Percentiles rank a stretch among this genome's conserved stretches.
These are phyloP conservation scores for Montipora sp. DNA, from an alignment of 64 coral and sea anemone species.

Conservation along the genomic window DNA sequence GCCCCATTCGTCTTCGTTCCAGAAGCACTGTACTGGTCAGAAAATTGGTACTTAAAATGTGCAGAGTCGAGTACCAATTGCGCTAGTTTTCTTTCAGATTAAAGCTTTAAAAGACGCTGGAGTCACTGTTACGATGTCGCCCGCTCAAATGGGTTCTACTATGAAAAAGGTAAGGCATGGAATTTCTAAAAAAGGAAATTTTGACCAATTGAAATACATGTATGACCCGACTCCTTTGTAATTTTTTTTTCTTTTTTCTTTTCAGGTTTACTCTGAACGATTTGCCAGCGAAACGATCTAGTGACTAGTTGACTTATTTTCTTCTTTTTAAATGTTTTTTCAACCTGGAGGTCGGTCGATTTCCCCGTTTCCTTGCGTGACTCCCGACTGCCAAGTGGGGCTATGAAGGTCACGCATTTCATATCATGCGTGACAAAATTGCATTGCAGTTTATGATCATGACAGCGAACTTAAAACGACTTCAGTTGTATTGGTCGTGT, in stretches of 20 bases:
- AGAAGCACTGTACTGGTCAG: too few relatives aligned
- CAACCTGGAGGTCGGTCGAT: too few relatives aligned
- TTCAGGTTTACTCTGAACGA: constrained; percentile 74
- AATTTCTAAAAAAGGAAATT: too few relatives aligned
- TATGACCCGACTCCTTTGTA: not conserved
- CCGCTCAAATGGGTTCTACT: constrained; percentile 88
- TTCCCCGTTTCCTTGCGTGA: not conserved
- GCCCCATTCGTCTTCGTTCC: too few relatives aligned
- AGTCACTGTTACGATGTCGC: constrained; percentile 79
- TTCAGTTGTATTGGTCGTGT: too few relatives aligned
- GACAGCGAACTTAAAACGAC: not conserved
- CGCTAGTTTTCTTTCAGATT: constrained; percentile 58
- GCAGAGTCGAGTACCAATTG: not conserved
- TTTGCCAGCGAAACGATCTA: not conserved
- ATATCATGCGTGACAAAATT: not conserved
- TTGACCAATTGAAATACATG: not conserved
- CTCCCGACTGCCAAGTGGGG: not conserved
- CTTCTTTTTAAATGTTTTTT: not conserved
- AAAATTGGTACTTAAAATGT: too few relatives aligned
- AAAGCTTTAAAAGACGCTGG: constrained; percentile 88
- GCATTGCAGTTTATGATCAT: not conserved
- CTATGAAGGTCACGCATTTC: not conserved
- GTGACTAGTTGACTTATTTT: not conserved
- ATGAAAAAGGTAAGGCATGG: constrained; percentile 71
- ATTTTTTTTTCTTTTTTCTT: not conserved